phyloP scores from a whole-genome alignment of 1,140 invertebrate species.

The Sarcophaga peregrina region DNA sequence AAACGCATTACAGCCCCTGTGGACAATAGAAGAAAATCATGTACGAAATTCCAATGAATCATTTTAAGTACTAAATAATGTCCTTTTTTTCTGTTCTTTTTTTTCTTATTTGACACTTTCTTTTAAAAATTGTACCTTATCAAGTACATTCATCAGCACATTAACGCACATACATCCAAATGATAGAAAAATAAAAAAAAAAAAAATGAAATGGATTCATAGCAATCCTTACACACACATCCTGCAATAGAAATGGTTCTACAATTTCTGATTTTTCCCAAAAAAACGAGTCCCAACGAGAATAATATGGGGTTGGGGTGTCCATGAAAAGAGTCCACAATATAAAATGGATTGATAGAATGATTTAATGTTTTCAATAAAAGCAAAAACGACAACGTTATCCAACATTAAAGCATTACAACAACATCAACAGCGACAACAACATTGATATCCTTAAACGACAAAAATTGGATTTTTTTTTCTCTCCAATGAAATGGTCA shows the following conservation, averaged over 20 bases:
- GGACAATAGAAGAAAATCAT: slow-evolving; percentile 18
- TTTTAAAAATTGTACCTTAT: slow-evolving; percentile 15
- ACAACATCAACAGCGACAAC: no score
- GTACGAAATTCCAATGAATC: slow-evolving; percentile 35
- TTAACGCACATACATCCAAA: not conserved
- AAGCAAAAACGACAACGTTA: not conserved
- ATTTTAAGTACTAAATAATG: slow-evolving; percentile 42
- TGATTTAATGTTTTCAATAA: slow-evolving; percentile 48
- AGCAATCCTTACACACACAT: no score
- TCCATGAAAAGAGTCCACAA: not conserved
- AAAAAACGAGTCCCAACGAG: not conserved
- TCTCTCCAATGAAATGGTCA: slow-evolving; percentile 33
- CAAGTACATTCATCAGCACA: slow-evolving; percentile 23
- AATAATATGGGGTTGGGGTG: not conserved
- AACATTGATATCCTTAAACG: not conserved
- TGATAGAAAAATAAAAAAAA: not conserved
- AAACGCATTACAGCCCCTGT: not conserved
- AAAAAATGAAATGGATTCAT: not conserved
- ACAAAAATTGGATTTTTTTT: no score
- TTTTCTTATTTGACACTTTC: not conserved
- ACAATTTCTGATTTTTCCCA: not conserved
- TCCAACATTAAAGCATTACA: not conserved
- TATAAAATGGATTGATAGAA: slow-evolving; percentile 46
- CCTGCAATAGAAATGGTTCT: no score
- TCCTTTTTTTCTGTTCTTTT: not conserved